Base-by-base conservation (phyloP, 2,113 vertebrate genomes). In the Larimichthys crocea region DNA sequence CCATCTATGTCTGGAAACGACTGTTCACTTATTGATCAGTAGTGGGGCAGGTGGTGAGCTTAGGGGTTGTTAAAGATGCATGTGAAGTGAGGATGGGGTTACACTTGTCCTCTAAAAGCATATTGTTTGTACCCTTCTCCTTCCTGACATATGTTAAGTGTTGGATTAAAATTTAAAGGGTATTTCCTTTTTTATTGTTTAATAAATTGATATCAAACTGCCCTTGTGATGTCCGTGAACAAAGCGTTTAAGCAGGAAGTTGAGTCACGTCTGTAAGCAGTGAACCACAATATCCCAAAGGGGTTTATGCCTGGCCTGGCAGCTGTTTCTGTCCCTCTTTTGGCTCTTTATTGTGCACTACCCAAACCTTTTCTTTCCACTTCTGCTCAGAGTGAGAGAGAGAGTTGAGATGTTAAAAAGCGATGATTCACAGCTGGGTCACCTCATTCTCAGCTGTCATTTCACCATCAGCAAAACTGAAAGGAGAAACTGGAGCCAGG, bases 391-490 rank as follows among this genome's bases (percentile, higher is more conserved):
- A 40, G 52, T 56, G 31, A 2, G 75, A 67, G 75, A 67, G 24
- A 71, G 22, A 77, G 52, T 35, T 49, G 63, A 86, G 68, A 82
- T 82, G 68, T 80, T 85, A 66, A 87, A 87, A 86, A 78, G 0
- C 48, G 65, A 73, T 93, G 91, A 94, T 77, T 92, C 92, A 90
- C 40, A 75, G 46, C 70, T 40, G 0, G 6, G 68, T 81, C 87
- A 90, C 80, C 76, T 83, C 85, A 77, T 91, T 89, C 88, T 90
- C 94, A 94, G 93, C 93, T 94, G 94, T 86, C 74, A 79, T 81
- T 79, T 69, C 71, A 64, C 64, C 7, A 11, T 88, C 80, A 68
- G 60, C 50, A 64, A 53, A 75, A 75, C 66, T 22, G 19, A 81
- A 53, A 65, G 29, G n/a, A 69, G 56, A 56, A 44, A 64, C 62